Evolutionary conservation across 2,888 invertebrate genomes (phyloP).

Genomic region (Torymus aiolomorphi): DNA sequence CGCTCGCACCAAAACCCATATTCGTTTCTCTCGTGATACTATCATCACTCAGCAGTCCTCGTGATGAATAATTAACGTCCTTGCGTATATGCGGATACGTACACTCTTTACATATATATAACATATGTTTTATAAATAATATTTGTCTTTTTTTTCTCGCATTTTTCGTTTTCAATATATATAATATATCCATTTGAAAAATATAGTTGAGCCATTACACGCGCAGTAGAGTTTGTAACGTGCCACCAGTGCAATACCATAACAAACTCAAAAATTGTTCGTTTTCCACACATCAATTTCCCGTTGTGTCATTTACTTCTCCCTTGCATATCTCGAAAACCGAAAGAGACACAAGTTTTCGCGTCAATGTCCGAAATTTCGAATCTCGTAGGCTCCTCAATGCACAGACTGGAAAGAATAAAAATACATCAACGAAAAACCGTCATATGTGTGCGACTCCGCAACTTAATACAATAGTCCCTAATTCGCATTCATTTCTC

Average conservation of each 20-base stretch:
- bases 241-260: constrained; percentile 11
- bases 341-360: too few relatives aligned
- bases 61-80: constrained; percentile 5
- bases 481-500: too few relatives aligned
- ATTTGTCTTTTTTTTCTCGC: constrained; percentile 25
- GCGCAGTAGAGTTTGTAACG: constrained; percentile 3
- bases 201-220: constrained; percentile 28
- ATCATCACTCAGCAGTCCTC: not conserved
- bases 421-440: too few relatives aligned
- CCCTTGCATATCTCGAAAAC: too few relatives aligned
- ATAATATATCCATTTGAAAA: constrained; percentile 61
- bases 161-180: constrained; percentile 37
- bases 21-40: constrained; percentile 1
- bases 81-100: constrained; percentile 28
- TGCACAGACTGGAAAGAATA: too few relatives aligned
- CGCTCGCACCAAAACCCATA: constrained; percentile 1
- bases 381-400: too few relatives aligned
- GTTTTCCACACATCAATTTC: not conserved
- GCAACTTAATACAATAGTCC: too few relatives aligned
- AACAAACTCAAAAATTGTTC: constrained; percentile 3
- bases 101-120: constrained; percentile 22
- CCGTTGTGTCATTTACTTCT: not conserved
- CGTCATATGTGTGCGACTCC: too few relatives aligned
- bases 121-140: constrained; percentile 42
- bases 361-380: too few relatives aligned